Evolutionary conservation across 2,797 vertebrate genomes (phyloP), one percentile per base, ranked within the genome.

Genomic region (Lateolabrax maculatus): DNA sequence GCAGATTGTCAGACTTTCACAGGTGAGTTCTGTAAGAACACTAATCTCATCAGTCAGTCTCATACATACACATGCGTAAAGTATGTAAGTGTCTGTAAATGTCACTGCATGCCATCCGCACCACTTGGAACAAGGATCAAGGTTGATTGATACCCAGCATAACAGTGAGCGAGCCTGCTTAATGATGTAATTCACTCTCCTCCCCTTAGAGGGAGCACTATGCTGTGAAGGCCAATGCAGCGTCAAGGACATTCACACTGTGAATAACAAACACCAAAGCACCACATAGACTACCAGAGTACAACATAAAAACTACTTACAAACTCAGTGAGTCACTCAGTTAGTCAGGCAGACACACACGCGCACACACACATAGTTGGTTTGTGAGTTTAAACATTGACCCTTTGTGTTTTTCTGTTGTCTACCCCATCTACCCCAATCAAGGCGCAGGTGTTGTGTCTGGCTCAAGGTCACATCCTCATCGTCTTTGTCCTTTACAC

Each of bases 221-320:
- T 63, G 64, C 71, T 75, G 70, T 85, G 77, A 89, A 88, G 83
- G 86, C 87, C 79, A 81, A 77, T 68, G 81, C 76, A 72, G 66
- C 75, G 49, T 91, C 93, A 94, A 94, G 93, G 94, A 89, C 94
- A 80, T 86, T 80, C 86, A 87, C 88, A 81, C 73, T 86, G 83
- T 88, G 92, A 93, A 94, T 92, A 92, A 93, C 87, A 92, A 94
- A 93, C 83, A 91, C 80, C 44, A 66, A 64, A 77, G 81, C 56
- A 44, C 71, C 75, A 83, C 43, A 64, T 62, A 74, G 75, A 75
- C 79, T 79, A 70, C 65, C 81, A 86, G 73, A 82, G 44, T 69
- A 65, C 60, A 39, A 63, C 61, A 81, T 57, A 51, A 85, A 81
- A 73, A 75, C 69, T 78, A 81, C 80, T 77, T 75, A 37, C 66